Evolutionary conservation across 2,888 invertebrate species (phyloP).

Genomic region (Drosophila subsilvestris): DNA sequence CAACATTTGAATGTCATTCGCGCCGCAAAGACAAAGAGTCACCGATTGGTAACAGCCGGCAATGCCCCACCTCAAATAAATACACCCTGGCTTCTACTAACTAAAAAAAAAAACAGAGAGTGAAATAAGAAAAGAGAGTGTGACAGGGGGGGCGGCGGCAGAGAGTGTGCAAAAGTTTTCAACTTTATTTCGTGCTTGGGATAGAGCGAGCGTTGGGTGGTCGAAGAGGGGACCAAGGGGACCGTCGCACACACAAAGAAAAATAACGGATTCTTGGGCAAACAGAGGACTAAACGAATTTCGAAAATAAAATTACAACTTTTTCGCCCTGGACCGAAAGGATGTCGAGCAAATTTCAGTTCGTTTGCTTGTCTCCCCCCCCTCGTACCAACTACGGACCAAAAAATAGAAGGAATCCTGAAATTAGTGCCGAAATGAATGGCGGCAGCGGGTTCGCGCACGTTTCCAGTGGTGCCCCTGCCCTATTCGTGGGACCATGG

Average conservation of each 20-base stretch:
- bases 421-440: conserved; percentile 69
- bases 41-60: too few relatives aligned
- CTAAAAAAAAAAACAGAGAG: conserved; percentile 42
- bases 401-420: conserved; percentile 27
- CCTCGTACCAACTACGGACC: neutral
- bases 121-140: conserved; percentile 29
- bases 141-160: neutral
- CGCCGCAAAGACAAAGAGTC: too few relatives aligned
- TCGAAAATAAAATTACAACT: conserved; percentile 80
- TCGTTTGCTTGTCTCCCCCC: conserved; percentile 16
- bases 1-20: too few relatives aligned
- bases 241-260: conserved; percentile 59
- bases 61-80: neutral
- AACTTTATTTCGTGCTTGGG: conserved; percentile 68
- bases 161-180: conserved; percentile 58
- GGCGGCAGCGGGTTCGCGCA: conserved; percentile 17
- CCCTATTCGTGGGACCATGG: neutral
- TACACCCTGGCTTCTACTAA: conserved; percentile 13
- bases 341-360: conserved; percentile 66
- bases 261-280: conserved; percentile 78
- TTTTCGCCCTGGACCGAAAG: conserved; percentile 61
- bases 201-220: conserved; percentile 19
- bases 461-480: neutral
- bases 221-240: conserved; percentile 4
- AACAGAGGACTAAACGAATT: conserved; percentile 79